phyloP scores from a whole-genome alignment of 2,888 invertebrate genomes.

The Eledona agricola region DNA sequence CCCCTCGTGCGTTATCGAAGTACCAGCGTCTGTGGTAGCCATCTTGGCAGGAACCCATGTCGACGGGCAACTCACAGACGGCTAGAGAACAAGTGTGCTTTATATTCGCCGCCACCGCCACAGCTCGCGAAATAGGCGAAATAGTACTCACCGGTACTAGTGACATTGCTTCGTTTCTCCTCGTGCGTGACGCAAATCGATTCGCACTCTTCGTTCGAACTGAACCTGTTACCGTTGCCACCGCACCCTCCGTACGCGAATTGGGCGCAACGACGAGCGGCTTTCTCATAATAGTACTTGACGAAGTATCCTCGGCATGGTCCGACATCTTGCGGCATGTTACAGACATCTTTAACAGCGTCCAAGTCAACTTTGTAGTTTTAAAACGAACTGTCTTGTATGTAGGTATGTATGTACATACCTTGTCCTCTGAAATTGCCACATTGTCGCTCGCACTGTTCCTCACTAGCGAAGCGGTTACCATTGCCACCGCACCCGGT shows the following conservation, averaged over 20 bases:
- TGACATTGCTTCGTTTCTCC: conserved; percentile 57
- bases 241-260: conserved; percentile 85
- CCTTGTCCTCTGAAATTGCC: conserved; percentile 77
- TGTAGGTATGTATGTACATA: conserved; percentile 60
- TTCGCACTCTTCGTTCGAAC: conserved; percentile 76
- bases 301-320: conserved; percentile 72
- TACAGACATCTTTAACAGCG: conserved; percentile 82
- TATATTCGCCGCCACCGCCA: too few relatives aligned
- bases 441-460: conserved; percentile 81
- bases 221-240: conserved; percentile 87
- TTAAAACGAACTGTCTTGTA: too few relatives aligned
- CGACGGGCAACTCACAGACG: conserved; percentile 72
- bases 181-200: conserved; percentile 72
- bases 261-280: conserved; percentile 69
- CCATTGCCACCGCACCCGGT: conserved; percentile 78
- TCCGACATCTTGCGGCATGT: conserved; percentile 72
- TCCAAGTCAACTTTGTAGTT: too few relatives aligned
- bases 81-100: conserved; percentile 62
- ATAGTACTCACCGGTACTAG: conserved; percentile 54
- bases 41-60: conserved; percentile 69
- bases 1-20: conserved; percentile 73
- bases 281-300: conserved; percentile 77
- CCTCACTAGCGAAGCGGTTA: conserved; percentile 77
- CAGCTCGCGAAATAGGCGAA: conserved; percentile 11
- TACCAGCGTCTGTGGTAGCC: conserved; percentile 72